Percentiles rank a stretch among this genome's conserved stretches.
These are phyloP conservation scores for Poeciliopsis infans DNA, from an alignment of 2,797 vertebrate genomes.

Conservation along the genomic window DNA sequence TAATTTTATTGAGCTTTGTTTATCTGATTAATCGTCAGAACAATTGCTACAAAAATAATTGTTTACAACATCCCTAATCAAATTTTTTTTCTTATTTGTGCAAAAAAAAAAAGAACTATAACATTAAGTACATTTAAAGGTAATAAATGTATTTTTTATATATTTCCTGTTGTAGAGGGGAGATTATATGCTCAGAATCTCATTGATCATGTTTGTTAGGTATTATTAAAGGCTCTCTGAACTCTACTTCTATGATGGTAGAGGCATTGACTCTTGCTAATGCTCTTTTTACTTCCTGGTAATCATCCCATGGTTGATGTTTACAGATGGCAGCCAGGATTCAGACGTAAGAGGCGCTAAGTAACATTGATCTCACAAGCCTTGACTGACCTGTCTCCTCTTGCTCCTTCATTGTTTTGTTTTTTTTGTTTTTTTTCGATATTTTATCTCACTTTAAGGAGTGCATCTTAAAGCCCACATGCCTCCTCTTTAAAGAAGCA, in stretches of 20 bases:
- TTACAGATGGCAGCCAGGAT: constrained; percentile 19
- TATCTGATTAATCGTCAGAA: too few relatives aligned
- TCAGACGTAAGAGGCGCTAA: constrained; percentile 24
- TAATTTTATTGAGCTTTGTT: too few relatives aligned
- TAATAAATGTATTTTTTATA: too few relatives aligned
- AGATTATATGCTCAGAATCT: background rate
- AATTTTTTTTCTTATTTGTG: background rate
- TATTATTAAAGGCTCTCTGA: background rate
- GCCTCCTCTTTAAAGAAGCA: background rate
- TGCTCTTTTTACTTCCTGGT: background rate
- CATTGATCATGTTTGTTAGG: too few relatives aligned
- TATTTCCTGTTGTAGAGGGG: background rate
- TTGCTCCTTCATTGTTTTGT: background rate
- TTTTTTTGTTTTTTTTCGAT: background rate
- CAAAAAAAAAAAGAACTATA: background rate
- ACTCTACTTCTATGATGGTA: background rate
- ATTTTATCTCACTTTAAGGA: background rate
- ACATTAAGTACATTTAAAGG: background rate
- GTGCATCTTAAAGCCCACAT: background rate
- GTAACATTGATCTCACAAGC: constrained; percentile 35
- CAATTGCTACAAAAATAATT: too few relatives aligned
- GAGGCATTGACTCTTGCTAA: background rate
- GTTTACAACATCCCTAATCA: too few relatives aligned
- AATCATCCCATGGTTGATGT: constrained; percentile 11
- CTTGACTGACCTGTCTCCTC: constrained; percentile 14